Conservation (phyloP, 1,140 invertebrate species). For the Lepidotrigona ventralis region DNA sequence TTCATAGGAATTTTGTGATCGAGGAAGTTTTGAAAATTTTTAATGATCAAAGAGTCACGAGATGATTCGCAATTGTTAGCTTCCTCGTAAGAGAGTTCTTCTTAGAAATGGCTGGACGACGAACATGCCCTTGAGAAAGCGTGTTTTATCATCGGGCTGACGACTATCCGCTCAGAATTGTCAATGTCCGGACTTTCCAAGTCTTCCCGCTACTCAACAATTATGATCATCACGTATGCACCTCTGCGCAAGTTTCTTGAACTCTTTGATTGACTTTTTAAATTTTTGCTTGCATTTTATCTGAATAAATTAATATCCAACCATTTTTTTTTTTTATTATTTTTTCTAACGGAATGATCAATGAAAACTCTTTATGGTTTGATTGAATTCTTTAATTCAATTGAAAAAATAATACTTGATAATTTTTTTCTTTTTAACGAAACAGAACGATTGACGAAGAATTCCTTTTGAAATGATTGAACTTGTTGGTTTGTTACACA, state of each 20-base stretch:
- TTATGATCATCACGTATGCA: neutral
- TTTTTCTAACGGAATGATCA: neutral
- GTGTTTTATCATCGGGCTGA: constrained; percentile 53
- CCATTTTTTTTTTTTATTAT: neutral
- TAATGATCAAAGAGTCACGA: too few relatives aligned
- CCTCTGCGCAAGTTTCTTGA: constrained; percentile 9
- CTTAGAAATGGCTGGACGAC: constrained; percentile 16
- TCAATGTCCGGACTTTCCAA: constrained; percentile 49
- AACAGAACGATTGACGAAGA: neutral
- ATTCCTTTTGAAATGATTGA: too few relatives aligned
- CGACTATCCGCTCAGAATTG: constrained; percentile 40
- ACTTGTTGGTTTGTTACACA: too few relatives aligned
- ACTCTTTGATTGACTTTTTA: neutral
- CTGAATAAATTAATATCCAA: neutral
- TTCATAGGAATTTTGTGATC: neutral
- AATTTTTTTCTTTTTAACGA: neutral
- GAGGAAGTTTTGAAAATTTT: neutral
- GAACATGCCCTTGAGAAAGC: constrained; percentile 36
- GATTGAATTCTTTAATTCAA: too few relatives aligned
- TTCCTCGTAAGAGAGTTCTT: constrained; percentile 31
- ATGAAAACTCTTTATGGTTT: too few relatives aligned
- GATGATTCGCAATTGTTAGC: constrained; percentile 11
- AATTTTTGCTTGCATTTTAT: neutral
- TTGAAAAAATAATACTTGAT: neutral
- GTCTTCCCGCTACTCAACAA: constrained; percentile 18